Base-by-base conservation (phyloP, 2,888 invertebrate species). In the Ectemnius cavifrons region DNA sequence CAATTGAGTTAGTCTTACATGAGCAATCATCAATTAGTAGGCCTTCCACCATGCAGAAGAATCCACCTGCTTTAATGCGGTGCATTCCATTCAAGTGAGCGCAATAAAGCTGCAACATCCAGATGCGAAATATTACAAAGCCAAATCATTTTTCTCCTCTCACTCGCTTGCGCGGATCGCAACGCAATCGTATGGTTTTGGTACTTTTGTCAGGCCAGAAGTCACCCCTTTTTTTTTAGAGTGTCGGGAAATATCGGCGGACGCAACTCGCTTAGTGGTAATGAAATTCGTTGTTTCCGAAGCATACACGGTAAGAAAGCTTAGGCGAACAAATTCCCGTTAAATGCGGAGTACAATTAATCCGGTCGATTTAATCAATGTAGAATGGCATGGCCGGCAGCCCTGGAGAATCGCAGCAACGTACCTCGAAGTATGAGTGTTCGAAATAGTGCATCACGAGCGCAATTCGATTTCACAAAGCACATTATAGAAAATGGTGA, bases 251-350 rank as follows among this genome's bases (percentile, higher is more conserved):
- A 60, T 64, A 67, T 73, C 52, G 59, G 67, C 71, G 59, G 69
- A 65, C 67, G 78, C 69, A 64, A 77, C 62, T 80, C 58, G 63
- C 18, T 68, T 61, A 56, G 63, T 52, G 56, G 61, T 63, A 74
- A 63, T 81, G 67, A 75, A 67, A 80, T 81, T 80, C 80, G 80
- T 80, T 80, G 80, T 75, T 64, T 71, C 69, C 45, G 71, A 75
- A 73, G 69, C 73, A 68, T 75, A 78, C 66, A 72, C 71, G 70
- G 59, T 63, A 65, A 67, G 49, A 73, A 70, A 63, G 67, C 77
- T 73, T 70, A 70, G 69, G 77, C 70, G 70, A 77, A 68, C 67
- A 23, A 60, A 67, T 67, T 4, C 46, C 46, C 59, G 37, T 28
- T 28, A 63, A 65, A 60, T 23, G 23, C 52, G 78, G 67, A 71